phyloP scores from a whole-genome alignment of 2,888 invertebrate species.

The Eustalomyia histrio region DNA sequence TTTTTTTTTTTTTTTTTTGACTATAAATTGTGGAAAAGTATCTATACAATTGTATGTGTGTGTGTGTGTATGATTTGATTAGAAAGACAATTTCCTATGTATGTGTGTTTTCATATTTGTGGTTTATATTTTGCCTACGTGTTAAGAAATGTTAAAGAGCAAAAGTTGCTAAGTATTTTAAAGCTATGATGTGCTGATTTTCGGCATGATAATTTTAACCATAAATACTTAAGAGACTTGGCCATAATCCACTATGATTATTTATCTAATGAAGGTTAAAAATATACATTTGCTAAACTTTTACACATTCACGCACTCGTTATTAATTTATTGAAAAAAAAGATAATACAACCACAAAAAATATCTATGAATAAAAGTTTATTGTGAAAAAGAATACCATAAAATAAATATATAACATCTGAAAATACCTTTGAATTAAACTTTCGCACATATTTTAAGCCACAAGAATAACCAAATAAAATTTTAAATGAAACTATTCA shows the following conservation, averaged over 20 bases:
- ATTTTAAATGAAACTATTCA: constrained; percentile 52
- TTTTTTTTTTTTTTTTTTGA: neutral
- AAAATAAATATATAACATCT: neutral
- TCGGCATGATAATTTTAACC: constrained; percentile 45
- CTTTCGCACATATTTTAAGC: constrained; percentile 28
- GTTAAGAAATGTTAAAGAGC: constrained; percentile 27
- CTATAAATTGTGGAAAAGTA: too few relatives aligned
- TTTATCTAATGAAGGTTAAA: constrained; percentile 41
- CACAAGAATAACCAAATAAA: constrained; percentile 24
- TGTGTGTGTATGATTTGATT: too few relatives aligned
- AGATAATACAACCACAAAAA: neutral
- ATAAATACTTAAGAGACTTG: constrained; percentile 40
- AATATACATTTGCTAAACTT: constrained; percentile 2
- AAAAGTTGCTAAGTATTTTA: constrained; percentile 45
- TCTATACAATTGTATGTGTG: too few relatives aligned
- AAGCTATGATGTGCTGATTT: constrained; percentile 41
- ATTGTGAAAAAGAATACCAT: neutral
- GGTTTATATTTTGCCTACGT: constrained; percentile 30
- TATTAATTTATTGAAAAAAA: constrained; percentile 37
- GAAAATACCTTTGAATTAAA: constrained; percentile 19
- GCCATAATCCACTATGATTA: constrained; percentile 49
- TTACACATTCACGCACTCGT: constrained; percentile 2
- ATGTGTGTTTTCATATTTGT: neutral
- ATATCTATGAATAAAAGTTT: constrained; percentile 18
- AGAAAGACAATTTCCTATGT: neutral